Evolutionary conservation across 2,113 vertebrate genomes (phyloP).

Genomic region (Gopherus flavomarginatus): DNA sequence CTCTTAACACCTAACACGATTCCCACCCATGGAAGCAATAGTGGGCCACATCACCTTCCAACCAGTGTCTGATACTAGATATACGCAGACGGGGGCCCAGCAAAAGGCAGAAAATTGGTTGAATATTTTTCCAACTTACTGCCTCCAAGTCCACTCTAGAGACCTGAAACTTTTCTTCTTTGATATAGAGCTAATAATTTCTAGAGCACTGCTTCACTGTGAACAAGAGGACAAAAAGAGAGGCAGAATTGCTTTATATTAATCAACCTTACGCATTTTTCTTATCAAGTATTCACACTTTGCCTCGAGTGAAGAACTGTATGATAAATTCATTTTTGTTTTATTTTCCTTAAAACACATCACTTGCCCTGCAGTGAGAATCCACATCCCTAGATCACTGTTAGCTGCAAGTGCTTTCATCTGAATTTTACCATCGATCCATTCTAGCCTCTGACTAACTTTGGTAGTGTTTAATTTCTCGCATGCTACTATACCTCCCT

Average conservation of each 20-base stretch:
- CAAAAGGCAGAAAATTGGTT: neutral
- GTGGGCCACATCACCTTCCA: accelerated
- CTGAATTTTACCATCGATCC: slow-evolving; percentile 56
- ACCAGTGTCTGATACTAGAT: neutral
- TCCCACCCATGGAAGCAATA: accelerated
- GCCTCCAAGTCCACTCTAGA: slow-evolving; percentile 21
- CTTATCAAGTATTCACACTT: slow-evolving; percentile 54
- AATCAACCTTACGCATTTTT: slow-evolving; percentile 41
- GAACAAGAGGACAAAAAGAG: slow-evolving; percentile 4
- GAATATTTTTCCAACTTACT: neutral
- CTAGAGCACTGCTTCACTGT: neutral
- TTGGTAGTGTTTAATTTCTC: slow-evolving; percentile 55
- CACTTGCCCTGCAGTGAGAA: slow-evolving; percentile 52
- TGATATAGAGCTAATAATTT: slow-evolving; percentile 5
- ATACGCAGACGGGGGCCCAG: neutral
- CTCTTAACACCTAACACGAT: accelerated
- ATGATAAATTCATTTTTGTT: slow-evolving; percentile 63
- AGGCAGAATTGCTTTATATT: slow-evolving; percentile 7
- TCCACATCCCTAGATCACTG: slow-evolving; percentile 36
- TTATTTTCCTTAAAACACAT: slow-evolving; percentile 57
- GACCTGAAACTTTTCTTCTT: neutral
- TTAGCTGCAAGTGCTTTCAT: slow-evolving; percentile 1
- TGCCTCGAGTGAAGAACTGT: slow-evolving; percentile 54
- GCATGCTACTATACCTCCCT: slow-evolving; percentile 27
- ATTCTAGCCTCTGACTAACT: slow-evolving; percentile 39